These are phyloP conservation scores for Megaptera novaeangliae DNA, from an alignment of 2,113 vertebrate species.

Conservation along the genomic window DNA sequence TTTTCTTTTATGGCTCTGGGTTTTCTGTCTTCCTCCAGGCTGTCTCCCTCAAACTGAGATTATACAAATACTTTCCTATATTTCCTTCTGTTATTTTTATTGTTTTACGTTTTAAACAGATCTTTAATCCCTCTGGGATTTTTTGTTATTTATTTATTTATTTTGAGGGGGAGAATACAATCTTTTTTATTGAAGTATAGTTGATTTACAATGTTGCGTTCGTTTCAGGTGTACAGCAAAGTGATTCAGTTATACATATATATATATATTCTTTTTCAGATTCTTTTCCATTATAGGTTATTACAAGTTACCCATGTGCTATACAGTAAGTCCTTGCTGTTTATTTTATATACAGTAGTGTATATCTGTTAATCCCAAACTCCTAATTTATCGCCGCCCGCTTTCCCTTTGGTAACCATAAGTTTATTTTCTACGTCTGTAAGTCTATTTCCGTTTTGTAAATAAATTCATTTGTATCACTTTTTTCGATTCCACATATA, in stretches of 20 bases:
- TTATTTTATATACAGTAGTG: neutral
- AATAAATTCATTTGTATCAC: neutral
- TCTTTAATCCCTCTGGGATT: neutral
- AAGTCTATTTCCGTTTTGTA: neutral
- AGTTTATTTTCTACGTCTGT: neutral
- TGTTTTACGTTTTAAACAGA: neutral
- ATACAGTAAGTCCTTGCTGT: neutral
- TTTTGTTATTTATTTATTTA: neutral
- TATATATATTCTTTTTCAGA: neutral
- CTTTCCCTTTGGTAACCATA: neutral
- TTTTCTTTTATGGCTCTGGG: neutral
- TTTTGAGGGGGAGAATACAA: neutral
- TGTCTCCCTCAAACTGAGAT: neutral
- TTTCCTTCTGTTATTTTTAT: slow-evolving; percentile 3
- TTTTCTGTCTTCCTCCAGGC: neutral
- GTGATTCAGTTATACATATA: neutral
- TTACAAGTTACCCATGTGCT: neutral
- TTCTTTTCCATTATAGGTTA: neutral
- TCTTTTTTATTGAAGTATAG: neutral
- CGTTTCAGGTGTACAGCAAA: neutral
- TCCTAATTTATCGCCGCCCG: neutral
- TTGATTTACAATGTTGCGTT: neutral
- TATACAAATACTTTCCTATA: neutral
- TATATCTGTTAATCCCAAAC: neutral
- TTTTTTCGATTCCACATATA: neutral